phyloP scores from a whole-genome alignment of 2,888 invertebrate genomes.

The Seira musarum region DNA sequence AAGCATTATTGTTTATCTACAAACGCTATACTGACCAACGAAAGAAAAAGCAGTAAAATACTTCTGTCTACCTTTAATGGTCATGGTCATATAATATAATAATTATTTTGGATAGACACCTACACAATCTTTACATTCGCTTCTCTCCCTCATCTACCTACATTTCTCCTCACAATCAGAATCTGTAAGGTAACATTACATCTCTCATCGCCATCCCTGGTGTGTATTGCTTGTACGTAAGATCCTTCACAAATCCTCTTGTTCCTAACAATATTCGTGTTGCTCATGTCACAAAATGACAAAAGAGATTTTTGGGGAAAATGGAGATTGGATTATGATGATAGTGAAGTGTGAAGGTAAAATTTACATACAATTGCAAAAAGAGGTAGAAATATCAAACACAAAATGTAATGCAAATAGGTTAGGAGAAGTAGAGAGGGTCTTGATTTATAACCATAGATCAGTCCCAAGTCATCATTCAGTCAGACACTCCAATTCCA shows the following conservation, averaged over 20 bases:
- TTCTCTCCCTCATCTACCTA: background rate
- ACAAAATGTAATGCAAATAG: too few species aligned
- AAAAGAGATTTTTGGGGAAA: background rate
- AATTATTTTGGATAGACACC: background rate
- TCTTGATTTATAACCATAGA: too few species aligned
- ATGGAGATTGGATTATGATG: background rate
- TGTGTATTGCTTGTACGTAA: background rate
- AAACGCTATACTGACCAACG: too few species aligned
- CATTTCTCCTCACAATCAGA: too few species aligned
- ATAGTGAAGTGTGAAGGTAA: background rate
- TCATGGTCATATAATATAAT: background rate
- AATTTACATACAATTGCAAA: background rate
- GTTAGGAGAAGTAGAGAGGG: too few species aligned
- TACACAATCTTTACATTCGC: background rate
- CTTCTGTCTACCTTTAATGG: background rate
- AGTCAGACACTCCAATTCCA: too few species aligned
- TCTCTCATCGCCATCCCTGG: background rate
- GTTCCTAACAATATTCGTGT: background rate
- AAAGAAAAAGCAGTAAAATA: background rate
- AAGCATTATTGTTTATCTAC: too few species aligned
- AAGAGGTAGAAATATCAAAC: too few species aligned
- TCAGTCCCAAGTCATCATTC: too few species aligned
- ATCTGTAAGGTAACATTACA: constrained; percentile 12
- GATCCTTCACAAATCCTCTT: background rate
- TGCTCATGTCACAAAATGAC: background rate